Evolutionary conservation across 92 coral and sea anemone species (phyloP).

Genomic region (Siderastrea siderea): DNA sequence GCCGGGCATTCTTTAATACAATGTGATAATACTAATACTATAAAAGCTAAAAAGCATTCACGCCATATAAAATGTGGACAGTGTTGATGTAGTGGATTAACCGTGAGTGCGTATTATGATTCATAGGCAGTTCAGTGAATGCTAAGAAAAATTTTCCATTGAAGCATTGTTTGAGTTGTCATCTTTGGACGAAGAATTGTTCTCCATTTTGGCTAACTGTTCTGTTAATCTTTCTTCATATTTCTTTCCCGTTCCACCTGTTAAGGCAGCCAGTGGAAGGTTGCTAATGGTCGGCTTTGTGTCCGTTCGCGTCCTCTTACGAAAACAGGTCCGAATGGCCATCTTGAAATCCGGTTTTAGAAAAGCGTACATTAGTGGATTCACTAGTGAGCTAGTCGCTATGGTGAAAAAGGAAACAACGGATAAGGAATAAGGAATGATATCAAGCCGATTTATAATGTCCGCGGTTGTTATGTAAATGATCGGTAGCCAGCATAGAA

Average conservation of each 20-base stretch:
- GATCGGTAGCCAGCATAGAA: constrained; percentile 83
- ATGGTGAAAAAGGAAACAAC: constrained; percentile 74
- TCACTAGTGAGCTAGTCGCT: constrained; percentile 81
- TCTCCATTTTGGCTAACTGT: not conserved
- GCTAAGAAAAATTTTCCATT: not conserved
- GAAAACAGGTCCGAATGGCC: constrained; percentile 46
- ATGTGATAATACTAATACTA: not conserved
- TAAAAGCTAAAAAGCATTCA: not conserved
- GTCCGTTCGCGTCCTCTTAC: not conserved
- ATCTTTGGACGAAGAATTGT: not conserved
- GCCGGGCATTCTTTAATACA: not conserved
- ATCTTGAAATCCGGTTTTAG: constrained; percentile 83
- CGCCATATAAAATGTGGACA: not conserved
- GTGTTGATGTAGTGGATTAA: not conserved
- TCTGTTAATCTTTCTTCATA: constrained; percentile 7
- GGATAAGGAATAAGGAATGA: constrained; percentile 68
- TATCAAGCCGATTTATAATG: constrained; percentile 52
- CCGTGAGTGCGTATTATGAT: not conserved
- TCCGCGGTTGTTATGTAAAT: constrained; percentile 81
- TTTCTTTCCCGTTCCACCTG: not conserved
- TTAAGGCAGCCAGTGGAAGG: constrained; percentile 20
- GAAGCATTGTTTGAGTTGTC: not conserved
- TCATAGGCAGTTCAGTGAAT: not conserved
- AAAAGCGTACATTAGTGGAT: constrained; percentile 82
- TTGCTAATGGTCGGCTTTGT: not conserved